Conservation (phyloP, 2,797 vertebrate species). For the Menidia menidia region DNA sequence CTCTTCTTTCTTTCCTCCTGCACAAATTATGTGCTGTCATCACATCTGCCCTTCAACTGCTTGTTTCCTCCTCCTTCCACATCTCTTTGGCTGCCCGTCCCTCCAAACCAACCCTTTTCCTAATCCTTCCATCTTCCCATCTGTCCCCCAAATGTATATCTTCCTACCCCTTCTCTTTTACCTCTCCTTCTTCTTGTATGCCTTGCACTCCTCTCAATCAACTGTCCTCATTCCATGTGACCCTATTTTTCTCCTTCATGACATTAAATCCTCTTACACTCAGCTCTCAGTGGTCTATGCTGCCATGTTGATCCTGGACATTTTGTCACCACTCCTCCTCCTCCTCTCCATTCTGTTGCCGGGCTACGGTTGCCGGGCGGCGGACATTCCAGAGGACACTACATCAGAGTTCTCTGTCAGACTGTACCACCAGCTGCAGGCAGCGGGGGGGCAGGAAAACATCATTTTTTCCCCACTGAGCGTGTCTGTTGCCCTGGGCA, state of each 20-base stretch:
- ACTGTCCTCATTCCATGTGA: not conserved
- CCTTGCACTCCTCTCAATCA: not conserved
- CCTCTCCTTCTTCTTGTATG: not conserved
- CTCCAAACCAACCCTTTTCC: slow-evolving; percentile 15
- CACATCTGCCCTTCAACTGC: slow-evolving; percentile 14
- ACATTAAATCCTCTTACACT: slow-evolving; percentile 6
- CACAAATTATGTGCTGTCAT: slow-evolving; percentile 25
- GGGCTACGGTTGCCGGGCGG: slow-evolving; percentile 79
- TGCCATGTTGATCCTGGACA: slow-evolving; percentile 70
- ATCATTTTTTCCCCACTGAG: slow-evolving; percentile 96
- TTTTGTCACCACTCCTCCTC: slow-evolving; percentile 74
- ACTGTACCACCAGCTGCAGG: slow-evolving; percentile 92
- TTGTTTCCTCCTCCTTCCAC: slow-evolving; percentile 13
- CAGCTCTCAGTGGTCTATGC: slow-evolving; percentile 55
- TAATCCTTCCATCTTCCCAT: slow-evolving; percentile 5
- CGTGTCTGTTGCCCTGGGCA: slow-evolving; percentile 89
- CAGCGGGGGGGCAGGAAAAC: slow-evolving; percentile 89
- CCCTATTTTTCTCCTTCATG: not conserved
- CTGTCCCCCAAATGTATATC: not conserved
- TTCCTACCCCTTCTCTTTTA: not conserved
- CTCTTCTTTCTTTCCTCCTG: slow-evolving; percentile 20
- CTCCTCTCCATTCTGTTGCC: slow-evolving; percentile 85
- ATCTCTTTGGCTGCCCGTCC: slow-evolving; percentile 27
- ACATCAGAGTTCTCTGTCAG: slow-evolving; percentile 92
- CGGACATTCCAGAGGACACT: slow-evolving; percentile 86